phyloP scores from a whole-genome alignment of 2,797 vertebrate species.

The Apogon talboti region DNA sequence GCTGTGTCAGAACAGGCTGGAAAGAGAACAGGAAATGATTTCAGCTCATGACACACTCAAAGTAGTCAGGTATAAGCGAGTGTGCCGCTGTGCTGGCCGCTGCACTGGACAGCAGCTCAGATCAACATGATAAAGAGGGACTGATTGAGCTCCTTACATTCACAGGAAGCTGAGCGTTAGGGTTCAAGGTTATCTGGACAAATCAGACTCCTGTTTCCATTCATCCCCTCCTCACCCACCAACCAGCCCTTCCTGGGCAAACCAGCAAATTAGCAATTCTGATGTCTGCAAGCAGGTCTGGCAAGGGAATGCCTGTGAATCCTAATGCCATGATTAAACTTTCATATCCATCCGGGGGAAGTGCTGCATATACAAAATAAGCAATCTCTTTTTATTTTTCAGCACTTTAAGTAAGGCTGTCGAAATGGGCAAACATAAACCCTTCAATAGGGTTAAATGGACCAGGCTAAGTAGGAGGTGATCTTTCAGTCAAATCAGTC shows the following conservation, averaged over 20 bases:
- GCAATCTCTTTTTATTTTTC: conserved; percentile 77
- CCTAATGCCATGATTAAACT: conserved; percentile 84
- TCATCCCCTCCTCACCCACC: conserved; percentile 73
- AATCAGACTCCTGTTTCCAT: conserved; percentile 82
- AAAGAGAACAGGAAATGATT: conserved; percentile 55
- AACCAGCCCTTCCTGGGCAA: conserved; percentile 69
- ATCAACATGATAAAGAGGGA: conserved; percentile 78
- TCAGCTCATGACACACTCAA: conserved; percentile 47
- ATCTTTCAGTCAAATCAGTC: conserved; percentile 52
- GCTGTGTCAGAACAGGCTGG: conserved; percentile 42
- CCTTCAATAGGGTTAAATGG: conserved; percentile 74
- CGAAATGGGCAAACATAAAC: conserved; percentile 63
- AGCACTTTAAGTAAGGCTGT: conserved; percentile 63
- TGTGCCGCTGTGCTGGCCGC: conserved; percentile 18
- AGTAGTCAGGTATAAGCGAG: conserved; percentile 59
- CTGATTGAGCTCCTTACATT: conserved; percentile 73
- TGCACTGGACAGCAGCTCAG: conserved; percentile 63
- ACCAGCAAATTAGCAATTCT: conserved; percentile 83
- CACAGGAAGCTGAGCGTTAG: conserved; percentile 71
- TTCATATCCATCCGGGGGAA: conserved; percentile 77
- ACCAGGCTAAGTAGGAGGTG: conserved; percentile 30
- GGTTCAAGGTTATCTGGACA: conserved; percentile 83
- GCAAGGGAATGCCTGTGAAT: conserved; percentile 80
- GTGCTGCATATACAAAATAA: conserved; percentile 80
- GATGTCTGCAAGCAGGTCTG: conserved; percentile 81